Percentiles rank a stretch among this genome's conserved stretches.
phyloP scores from a whole-genome alignment of 2,113 vertebrate genomes.

The Mesoclemmys tuberculata region DNA sequence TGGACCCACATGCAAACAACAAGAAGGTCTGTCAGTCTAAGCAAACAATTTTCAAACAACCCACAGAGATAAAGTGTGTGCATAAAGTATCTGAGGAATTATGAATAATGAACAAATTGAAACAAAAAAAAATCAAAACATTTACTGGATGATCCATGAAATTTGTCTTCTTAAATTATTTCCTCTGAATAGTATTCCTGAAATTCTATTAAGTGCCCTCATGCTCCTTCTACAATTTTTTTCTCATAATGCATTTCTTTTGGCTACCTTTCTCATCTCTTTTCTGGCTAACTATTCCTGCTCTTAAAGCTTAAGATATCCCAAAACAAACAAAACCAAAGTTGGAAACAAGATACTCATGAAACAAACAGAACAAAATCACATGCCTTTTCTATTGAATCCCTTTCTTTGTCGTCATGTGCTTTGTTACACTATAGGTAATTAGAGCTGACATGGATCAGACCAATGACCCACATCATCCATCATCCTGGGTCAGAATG shows the following conservation, averaged over 20 bases:
- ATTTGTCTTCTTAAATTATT: neutral
- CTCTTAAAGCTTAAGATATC: too few relatives aligned
- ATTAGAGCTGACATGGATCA: neutral
- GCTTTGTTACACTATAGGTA: neutral
- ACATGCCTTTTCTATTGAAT: neutral
- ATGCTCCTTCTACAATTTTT: neutral
- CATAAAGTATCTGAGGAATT: too few relatives aligned
- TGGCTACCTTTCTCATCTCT: neutral
- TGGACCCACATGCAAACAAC: too few relatives aligned
- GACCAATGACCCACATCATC: neutral
- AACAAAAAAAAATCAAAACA: too few relatives aligned
- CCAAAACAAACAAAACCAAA: neutral
- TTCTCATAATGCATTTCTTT: neutral
- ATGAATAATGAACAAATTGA: too few relatives aligned
- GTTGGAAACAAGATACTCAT: fast-evolving
- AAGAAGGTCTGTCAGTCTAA: too few relatives aligned
- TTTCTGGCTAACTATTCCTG: neutral
- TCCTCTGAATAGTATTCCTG: neutral
- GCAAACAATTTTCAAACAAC: too few relatives aligned
- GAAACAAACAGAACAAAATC: neutral
- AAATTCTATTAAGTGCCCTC: neutral
- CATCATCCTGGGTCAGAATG: neutral
- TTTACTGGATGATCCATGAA: neutral
- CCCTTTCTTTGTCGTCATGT: neutral
- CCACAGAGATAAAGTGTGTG: too few relatives aligned